Evolutionary conservation across 1,140 invertebrate genomes (phyloP).

Genomic region (Lasaia peninsularis): DNA sequence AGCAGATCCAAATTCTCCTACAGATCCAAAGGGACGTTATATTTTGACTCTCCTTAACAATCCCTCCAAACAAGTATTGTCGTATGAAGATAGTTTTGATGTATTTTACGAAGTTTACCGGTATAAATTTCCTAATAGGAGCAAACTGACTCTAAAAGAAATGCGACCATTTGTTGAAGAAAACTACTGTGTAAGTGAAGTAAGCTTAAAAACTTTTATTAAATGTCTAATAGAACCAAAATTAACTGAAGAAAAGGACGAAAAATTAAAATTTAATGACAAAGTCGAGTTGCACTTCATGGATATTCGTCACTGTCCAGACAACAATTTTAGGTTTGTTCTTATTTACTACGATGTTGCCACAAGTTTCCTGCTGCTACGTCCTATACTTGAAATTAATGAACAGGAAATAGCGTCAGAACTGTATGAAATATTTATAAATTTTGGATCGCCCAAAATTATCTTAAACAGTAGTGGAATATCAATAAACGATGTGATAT

Average conservation of each 20-base stretch:
- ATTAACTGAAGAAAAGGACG: no score
- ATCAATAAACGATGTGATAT: background rate
- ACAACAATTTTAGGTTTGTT: background rate
- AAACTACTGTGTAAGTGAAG: background rate
- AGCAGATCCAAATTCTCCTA: background rate
- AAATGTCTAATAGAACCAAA: background rate
- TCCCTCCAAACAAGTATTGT: background rate
- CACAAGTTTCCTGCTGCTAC: background rate
- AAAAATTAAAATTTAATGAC: background rate
- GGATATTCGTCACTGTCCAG: background rate
- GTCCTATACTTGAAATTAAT: background rate
- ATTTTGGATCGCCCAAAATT: background rate
- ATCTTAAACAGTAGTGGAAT: background rate
- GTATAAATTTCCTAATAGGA: background rate
- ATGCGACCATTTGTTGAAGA: background rate
- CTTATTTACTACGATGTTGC: background rate
- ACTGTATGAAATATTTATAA: background rate
- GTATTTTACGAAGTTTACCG: background rate
- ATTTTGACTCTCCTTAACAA: background rate
- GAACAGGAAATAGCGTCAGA: background rate
- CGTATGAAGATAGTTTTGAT: constrained; percentile 8
- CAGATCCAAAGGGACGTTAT: background rate
- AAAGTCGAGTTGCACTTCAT: background rate
- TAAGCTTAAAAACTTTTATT: background rate
- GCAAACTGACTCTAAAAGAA: background rate